A percentile compares a stretch with the other conserved stretches of the same genome.
Conservation (phyloP, 2,113 vertebrate genomes). For the Thinocorus orbignyianus region DNA sequence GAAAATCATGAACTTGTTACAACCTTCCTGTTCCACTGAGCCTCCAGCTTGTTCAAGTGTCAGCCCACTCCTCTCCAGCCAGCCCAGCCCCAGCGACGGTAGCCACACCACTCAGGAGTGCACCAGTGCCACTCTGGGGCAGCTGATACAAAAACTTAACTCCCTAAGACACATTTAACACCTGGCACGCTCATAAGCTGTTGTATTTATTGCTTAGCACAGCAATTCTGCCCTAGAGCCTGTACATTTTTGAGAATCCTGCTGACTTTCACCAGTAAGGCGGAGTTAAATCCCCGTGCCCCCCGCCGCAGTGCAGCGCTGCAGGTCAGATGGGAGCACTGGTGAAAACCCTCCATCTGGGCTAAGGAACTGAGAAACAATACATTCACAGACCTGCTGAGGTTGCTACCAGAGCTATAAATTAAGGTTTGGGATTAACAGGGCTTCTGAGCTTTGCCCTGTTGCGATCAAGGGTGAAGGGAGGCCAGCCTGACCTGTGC, state of each 20-base stretch:
- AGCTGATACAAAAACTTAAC: background rate
- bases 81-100: background rate
- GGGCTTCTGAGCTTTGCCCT: background rate
- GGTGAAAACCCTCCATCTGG: background rate
- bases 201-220: background rate
- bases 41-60: background rate
- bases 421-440: background rate
- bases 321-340: background rate
- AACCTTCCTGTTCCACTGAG: background rate
- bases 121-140: background rate
- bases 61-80: background rate
- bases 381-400: background rate
- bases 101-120: background rate
- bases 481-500: background rate
- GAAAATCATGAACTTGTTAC: background rate
- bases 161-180: background rate
- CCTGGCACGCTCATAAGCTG: background rate
- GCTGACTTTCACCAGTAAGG: background rate
- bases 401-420: background rate
- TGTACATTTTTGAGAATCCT: background rate
- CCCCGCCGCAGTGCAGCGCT: accelerated
- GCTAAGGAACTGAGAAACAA: background rate
- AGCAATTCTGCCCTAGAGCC: background rate
- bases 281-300: background rate
- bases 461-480: background rate